Base-by-base conservation (phyloP, 1,140 invertebrate species). In the Glossosoma conforme region DNA sequence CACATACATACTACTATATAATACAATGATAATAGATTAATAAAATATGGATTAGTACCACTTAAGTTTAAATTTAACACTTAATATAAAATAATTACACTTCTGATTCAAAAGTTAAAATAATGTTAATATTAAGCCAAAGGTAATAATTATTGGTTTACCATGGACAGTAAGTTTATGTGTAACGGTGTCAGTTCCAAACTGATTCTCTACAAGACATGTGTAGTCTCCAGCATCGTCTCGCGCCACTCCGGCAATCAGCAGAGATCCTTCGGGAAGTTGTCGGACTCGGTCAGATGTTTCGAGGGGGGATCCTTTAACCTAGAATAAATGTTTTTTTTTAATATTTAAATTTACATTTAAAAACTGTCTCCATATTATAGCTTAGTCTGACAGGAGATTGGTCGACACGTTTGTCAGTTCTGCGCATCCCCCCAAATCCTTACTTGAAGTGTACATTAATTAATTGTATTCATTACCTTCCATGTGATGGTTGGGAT, bases 171-270 rank as follows among this genome's bases (percentile, higher is more conserved):
- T 82, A 18, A 97, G 75, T 37, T 86, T 84, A 65, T 96, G 92
- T 3, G 91, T 94, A 30, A 94, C 91, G 15, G 85, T 89, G 62
- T 94, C 92, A 57, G 89, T 87, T 24, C 93, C 93, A 67, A 91
- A 93, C 10, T 87, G 84, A 71, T 97, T 97, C 65, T 91, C 89
- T 3, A 94, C 94, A 56, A 86, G 85, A 69, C 94, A 97, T 0
- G 86, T 84, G 62, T 93, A 93, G 69, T 93, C 88, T 24, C 89
- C 91, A 48, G 89, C 91, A 71, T 96, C 92, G 52, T 88, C 85
- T 38, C 90, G 79, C 37, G 88, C 87, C 0, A 96, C 88, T 59
- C 89, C 85, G 54, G 89, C 87, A 38, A 98, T 93, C 45, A 91
- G 82, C 1, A 98, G 74, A 1, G 90, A 92, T 21, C 93, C 93